These are phyloP conservation scores for Thaumetopoea pityocampa DNA, from an alignment of 1,140 invertebrate genomes.

Conservation along the genomic window DNA sequence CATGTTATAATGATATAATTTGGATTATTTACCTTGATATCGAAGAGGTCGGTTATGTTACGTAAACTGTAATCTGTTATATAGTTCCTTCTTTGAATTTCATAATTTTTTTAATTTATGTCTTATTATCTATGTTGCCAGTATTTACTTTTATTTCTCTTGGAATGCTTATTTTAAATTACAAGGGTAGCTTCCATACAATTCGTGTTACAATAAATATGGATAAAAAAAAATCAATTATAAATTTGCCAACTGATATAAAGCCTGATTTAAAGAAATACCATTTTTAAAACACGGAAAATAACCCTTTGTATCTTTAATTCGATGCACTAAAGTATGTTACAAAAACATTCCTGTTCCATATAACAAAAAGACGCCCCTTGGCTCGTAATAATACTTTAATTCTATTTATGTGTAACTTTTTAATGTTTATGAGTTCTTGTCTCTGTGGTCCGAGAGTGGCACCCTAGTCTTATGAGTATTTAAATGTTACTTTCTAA, in stretches of 20 bases:
- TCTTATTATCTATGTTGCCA: constrained; percentile 22
- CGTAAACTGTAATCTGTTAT: constrained; percentile 3
- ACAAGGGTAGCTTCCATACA: constrained; percentile 14
- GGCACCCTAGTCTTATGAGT: constrained; percentile 36
- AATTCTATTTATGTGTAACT: constrained; percentile 15
- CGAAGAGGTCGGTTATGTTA: constrained; percentile 11
- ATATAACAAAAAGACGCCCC: constrained; percentile 28
- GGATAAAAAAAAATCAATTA: constrained; percentile 2
- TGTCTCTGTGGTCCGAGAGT: constrained; percentile 27
- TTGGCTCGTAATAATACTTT: constrained; percentile 26
- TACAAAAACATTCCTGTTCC: constrained; percentile 39
- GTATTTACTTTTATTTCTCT: constrained; percentile 26
- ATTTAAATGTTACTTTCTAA: constrained; percentile 25
- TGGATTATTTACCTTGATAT: constrained; percentile 9
- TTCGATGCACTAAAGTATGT: constrained; percentile 17
- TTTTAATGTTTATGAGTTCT: constrained; percentile 21
- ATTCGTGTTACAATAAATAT: constrained; percentile 3
- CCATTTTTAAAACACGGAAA: too few species aligned
- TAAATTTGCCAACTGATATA: not conserved
- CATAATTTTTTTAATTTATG: constrained; percentile 17
- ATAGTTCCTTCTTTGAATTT: constrained; percentile 22
- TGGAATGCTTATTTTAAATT: constrained; percentile 7
- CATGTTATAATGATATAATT: too few species aligned
- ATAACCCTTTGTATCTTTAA: constrained; percentile 25
- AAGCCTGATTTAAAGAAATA: too few species aligned